Evolutionary conservation across 1,140 invertebrate species (phyloP).

Genomic region (Aricia agestis): DNA sequence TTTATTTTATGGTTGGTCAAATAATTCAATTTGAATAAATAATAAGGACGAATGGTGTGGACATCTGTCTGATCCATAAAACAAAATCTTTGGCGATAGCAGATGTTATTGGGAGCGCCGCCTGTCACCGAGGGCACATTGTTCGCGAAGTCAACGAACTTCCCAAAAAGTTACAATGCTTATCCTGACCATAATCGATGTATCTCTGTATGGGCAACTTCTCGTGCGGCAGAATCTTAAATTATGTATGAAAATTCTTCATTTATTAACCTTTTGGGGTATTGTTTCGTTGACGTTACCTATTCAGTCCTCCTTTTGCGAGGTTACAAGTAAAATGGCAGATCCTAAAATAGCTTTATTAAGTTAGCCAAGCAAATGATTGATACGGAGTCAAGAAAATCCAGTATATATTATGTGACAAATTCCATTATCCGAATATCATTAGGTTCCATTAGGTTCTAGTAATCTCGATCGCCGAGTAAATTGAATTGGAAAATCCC

Average conservation of each 20-base stretch:
- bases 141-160: conserved; percentile 70
- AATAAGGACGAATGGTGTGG: conserved; percentile 32
- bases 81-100: conserved; percentile 59
- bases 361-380: conserved; percentile 10
- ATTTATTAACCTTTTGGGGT: background rate
- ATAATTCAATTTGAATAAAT: conserved; percentile 18
- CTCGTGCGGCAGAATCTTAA: conserved; percentile 49
- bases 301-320: background rate
- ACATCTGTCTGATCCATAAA: conserved; percentile 48
- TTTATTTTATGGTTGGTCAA: too few species aligned
- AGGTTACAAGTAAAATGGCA: background rate
- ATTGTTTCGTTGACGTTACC: background rate
- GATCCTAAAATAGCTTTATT: background rate
- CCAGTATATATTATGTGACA: background rate
- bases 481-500: conserved; percentile 75
- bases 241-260: conserved; percentile 48
- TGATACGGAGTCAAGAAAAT: background rate
- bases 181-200: conserved; percentile 70
- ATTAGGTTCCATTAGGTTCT: conserved; percentile 23
- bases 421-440: conserved; percentile 23
- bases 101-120: conserved; percentile 53
- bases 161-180: conserved; percentile 68
- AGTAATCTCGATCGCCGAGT: conserved; percentile 47
- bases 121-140: conserved; percentile 56
- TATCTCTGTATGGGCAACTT: conserved; percentile 60